phyloP scores from a whole-genome alignment of 2,888 invertebrate genomes.

The Phlogophora meticulosa region DNA sequence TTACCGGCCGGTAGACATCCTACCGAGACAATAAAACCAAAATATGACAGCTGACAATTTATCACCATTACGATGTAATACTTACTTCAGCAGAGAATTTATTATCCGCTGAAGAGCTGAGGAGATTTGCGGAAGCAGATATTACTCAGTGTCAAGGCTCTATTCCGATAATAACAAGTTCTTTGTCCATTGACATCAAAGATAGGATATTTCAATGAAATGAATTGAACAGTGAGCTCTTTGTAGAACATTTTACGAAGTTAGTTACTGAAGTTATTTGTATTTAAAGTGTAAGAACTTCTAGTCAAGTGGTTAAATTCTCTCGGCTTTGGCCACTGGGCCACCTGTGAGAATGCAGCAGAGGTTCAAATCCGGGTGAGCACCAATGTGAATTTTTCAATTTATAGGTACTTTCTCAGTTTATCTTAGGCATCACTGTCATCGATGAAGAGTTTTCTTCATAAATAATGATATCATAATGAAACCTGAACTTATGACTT shows the following conservation, averaged over 20 bases:
- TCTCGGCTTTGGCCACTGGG: too few relatives aligned
- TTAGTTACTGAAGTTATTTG: slow-evolving; percentile 7
- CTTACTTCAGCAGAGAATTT: slow-evolving; percentile 77
- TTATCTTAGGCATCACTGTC: too few relatives aligned
- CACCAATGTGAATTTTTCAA: too few relatives aligned
- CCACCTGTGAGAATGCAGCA: too few relatives aligned
- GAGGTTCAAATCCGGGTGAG: too few relatives aligned
- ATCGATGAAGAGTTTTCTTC: too few relatives aligned
- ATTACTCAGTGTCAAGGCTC: slow-evolving; percentile 80
- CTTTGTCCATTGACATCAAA: slow-evolving; percentile 68
- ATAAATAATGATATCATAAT: too few relatives aligned
- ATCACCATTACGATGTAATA: slow-evolving; percentile 78
- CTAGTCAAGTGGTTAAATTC: too few relatives aligned
- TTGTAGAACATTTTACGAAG: slow-evolving; percentile 10
- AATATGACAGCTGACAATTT: slow-evolving; percentile 80
- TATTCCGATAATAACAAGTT: slow-evolving; percentile 72
- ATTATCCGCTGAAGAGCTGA: slow-evolving; percentile 76
- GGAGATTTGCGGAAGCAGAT: slow-evolving; percentile 77
- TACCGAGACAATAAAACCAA: slow-evolving; percentile 82
- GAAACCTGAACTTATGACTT: too few relatives aligned
- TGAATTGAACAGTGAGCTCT: slow-evolving; percentile 56
- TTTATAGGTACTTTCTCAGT: too few relatives aligned
- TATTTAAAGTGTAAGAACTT: not conserved
- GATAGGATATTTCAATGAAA: slow-evolving; percentile 50
- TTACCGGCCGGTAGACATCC: slow-evolving; percentile 77